Percentiles rank a stretch among this genome's conserved stretches.
Conservation (phyloP, 2,113 vertebrate species). For the Rhadina sibilatrix region DNA sequence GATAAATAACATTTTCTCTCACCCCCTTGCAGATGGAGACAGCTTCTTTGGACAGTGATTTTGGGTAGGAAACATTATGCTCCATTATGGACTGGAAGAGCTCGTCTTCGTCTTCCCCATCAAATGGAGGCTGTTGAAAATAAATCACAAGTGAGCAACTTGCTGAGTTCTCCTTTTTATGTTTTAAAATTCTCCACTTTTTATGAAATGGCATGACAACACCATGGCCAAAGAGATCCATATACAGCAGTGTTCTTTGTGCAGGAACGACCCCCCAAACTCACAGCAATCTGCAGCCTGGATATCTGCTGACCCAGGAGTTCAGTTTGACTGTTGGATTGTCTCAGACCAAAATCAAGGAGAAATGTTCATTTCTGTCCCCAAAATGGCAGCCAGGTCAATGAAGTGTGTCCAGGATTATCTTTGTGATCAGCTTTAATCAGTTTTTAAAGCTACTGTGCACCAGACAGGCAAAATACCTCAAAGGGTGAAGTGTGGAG, state of each 20-base stretch:
- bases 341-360: neutral
- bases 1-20: conserved; percentile 42
- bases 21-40: conserved; percentile 99
- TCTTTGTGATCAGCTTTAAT: neutral
- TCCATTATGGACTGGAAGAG: conserved; percentile 99
- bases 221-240: neutral
- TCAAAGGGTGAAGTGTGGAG: neutral
- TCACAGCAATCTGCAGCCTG: neutral
- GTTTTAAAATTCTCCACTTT: neutral
- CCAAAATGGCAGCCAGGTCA: neutral
- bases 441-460: neutral
- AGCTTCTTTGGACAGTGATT: conserved; percentile 95
- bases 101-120: conserved; percentile 96
- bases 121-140: conserved; percentile 87
- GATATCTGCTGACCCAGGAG: neutral
- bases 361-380: neutral
- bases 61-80: conserved; percentile 97
- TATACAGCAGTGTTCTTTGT: neutral
- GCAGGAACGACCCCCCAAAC: neutral
- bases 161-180: neutral
- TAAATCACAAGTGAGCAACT: neutral
- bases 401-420: neutral
- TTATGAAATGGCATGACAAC: neutral
- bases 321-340: neutral
- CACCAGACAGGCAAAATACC: neutral